Evolutionary conservation across 2,888 invertebrate species (phyloP), one percentile per base, ranked within the genome.

Genomic region (Gonocerus acuteangulatus): DNA sequence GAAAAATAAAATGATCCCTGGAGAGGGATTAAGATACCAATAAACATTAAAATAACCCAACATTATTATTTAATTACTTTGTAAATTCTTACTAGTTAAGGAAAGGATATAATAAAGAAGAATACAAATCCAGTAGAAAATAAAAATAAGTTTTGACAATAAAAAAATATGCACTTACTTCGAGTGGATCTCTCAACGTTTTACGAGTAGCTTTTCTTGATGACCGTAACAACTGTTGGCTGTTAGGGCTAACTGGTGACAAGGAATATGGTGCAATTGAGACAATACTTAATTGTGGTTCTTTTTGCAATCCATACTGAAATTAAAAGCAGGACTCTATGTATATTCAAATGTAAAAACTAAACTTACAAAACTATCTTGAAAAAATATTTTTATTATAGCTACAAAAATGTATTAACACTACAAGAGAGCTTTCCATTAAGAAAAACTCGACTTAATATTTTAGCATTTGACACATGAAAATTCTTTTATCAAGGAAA

Each of bases 111-210:
- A n/a, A n/a, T n/a, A n/a, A n/a, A n/a, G n/a, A n/a, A n/a, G n/a
- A n/a, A n/a, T n/a, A n/a, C n/a, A n/a, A n/a, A n/a, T n/a, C n/a
- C n/a, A n/a, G n/a, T n/a, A n/a, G n/a, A n/a, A n/a, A n/a, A n/a
- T n/a, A n/a, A n/a, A n/a, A n/a, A n/a, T n/a, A n/a, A n/a, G n/a
- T n/a, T 27, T 27, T 27, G 4, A 27, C 27, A 27, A 4, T 27
- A 4, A 27, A 27, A 27, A 9, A 27, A 27, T 6, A 27, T 27
- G 9, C 9, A 42, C 42, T 21, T 42, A 73, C 88, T 79, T 99
- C 99, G 78, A 96, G 99, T 1, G 99, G 97, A 74, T 97, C 95
- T 74, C 95, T 85, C 1, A 96, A 95, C 69, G 99, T 99, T 78
- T 99, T 97, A 67, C 97, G 78, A 1, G 94, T 93, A n/a, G 96